These are phyloP conservation scores for Drosophila pseudoananassae DNA, from an alignment of 1,140 invertebrate genomes.

Conservation along the genomic window DNA sequence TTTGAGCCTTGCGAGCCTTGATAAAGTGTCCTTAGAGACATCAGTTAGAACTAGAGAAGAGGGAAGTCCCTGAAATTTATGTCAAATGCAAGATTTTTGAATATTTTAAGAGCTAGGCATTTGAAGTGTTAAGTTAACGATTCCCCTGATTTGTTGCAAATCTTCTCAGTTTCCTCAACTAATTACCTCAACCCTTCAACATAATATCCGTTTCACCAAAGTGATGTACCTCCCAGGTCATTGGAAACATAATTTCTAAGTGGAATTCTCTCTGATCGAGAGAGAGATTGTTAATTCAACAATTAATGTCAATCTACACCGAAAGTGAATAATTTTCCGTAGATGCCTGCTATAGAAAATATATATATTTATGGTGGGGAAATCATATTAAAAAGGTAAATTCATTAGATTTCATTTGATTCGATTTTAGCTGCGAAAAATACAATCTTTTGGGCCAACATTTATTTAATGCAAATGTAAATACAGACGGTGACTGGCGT, in stretches of 20 bases:
- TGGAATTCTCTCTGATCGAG: constrained; percentile 7
- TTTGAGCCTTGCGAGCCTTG: constrained; percentile 58
- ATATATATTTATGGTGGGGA: constrained; percentile 27
- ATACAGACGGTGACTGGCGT: constrained; percentile 39
- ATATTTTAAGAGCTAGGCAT: constrained; percentile 24
- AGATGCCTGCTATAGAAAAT: constrained; percentile 11
- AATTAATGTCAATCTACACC: constrained; percentile 74
- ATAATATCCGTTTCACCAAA: constrained; percentile 9
- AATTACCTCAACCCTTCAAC: constrained; percentile 23
- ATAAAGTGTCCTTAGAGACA: constrained; percentile 63
- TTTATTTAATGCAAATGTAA: constrained; percentile 59
- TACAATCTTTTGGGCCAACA: constrained; percentile 46
- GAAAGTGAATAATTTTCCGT: constrained; percentile 52
- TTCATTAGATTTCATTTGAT: constrained; percentile 64
- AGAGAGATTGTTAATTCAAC: too few species aligned
- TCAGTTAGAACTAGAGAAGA: constrained; percentile 8
- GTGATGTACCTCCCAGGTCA: neutral
- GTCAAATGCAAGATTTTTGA: constrained; percentile 35
- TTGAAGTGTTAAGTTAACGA: too few species aligned
- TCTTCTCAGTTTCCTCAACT: neutral
- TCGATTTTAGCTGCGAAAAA: constrained; percentile 30
- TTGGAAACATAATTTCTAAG: constrained; percentile 24
- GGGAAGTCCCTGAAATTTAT: constrained; percentile 10
- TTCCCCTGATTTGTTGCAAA: neutral
- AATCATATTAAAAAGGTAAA: constrained; percentile 56